Percentiles rank a stretch among this genome's conserved stretches.
These are phyloP conservation scores for Selenia dentaria DNA, from an alignment of 2,888 invertebrate species.

Conservation along the genomic window DNA sequence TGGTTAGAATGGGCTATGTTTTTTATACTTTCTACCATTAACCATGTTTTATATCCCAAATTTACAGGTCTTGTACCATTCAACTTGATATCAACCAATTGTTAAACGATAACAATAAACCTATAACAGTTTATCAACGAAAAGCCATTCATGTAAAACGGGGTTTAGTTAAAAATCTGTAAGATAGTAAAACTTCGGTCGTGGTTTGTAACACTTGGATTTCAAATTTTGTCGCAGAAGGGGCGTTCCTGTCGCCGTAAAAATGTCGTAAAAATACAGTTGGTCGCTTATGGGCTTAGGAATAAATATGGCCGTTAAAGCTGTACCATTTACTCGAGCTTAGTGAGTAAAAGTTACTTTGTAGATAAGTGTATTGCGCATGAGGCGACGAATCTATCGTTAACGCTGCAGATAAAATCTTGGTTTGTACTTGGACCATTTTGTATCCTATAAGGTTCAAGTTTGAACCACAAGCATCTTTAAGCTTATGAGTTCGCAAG, in stretches of 20 bases:
- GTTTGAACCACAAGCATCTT: no score
- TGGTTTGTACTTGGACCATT: no score
- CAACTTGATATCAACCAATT: not conserved
- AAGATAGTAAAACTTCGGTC: constrained; percentile 11
- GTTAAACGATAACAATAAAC: constrained; percentile 3
- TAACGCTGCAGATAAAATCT: no score
- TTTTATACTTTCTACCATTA: no score
- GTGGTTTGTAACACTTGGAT: constrained; percentile 14
- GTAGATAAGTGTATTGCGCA: constrained; percentile 16
- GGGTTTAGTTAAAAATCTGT: constrained; percentile 9
- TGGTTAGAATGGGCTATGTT: no score
- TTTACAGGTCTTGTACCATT: no score
- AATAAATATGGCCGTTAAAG: constrained; percentile 52
- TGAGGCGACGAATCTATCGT: not conserved
- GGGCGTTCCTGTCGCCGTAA: constrained; percentile 37
- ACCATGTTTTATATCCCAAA: no score
- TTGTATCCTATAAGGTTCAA: no score
- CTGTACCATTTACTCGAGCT: constrained; percentile 23
- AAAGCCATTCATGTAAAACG: not conserved
- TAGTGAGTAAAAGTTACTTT: constrained; percentile 22
- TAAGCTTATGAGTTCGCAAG: no score
- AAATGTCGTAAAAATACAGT: constrained; percentile 46
- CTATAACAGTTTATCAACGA: constrained; percentile 8
- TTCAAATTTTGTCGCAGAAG: constrained; percentile 31
- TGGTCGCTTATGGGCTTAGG: constrained; percentile 34